Base-by-base conservation (phyloP, 2,797 vertebrate genomes). In the Heteromormyrus szaboi region DNA sequence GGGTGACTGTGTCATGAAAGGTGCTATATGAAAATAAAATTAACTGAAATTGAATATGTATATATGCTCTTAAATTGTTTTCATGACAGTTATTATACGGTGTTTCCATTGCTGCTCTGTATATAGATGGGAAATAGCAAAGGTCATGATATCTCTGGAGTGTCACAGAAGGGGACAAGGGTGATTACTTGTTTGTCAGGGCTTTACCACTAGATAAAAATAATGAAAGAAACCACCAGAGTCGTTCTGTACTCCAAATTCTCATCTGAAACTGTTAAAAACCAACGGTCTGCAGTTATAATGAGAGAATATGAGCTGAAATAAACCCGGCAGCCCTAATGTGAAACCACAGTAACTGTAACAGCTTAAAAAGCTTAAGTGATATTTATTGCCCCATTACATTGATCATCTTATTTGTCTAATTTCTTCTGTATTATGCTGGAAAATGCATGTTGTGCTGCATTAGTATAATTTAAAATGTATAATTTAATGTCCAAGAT, bases 401-500 rank as follows among this genome's bases (percentile, higher is more conserved):
- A 44, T 83, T 48, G 19, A 81, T 81, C 76, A 81, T 44, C 76
- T 81, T 81, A 76, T 81, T 46, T 81, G 76, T 44, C 41, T 44
- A 46, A 76, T 76, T 76, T 76, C 33, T 76, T 76, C 68, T 76
- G 33, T 81, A 81, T 81, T 81, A 81, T 46, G 19, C 76, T 44
- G 76, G 7, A 81, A 81, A 81, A 46, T 41, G 33, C 68, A 37
- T 76, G 68, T 76, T 76, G 29, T 17, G 76, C 17, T 44, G 76
- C 17, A 81, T 44, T 81, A 81, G 76, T n/a, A 46, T 46, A 81
- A 81, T 81, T 46, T 46, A 81, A 81, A 81, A n/a, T 81, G 76
- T 41, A 76, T 41, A 76, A 76, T 76, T 76, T 76, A 41, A 76
- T 76, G 68, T 41, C 33, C 68, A 76, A 76, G 68, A 37, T 37